Evolutionary conservation across 2,888 invertebrate species (phyloP).

Genomic region (Apamea crenata): DNA sequence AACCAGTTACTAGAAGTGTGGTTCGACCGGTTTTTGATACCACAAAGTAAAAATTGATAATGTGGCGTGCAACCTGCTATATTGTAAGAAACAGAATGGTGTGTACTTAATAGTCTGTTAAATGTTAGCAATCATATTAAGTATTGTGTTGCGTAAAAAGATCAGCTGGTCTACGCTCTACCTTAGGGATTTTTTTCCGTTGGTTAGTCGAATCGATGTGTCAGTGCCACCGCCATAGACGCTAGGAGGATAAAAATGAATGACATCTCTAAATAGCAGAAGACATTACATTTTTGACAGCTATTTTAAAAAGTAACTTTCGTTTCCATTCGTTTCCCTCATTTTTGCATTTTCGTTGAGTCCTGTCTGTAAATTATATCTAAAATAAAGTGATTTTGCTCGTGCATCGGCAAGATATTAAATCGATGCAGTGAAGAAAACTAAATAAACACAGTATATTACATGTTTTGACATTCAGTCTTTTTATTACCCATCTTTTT

Average conservation of each 20-base stretch:
- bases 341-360: conserved; percentile 54
- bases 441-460: background rate
- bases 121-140: background rate
- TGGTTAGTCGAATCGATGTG: conserved; percentile 21
- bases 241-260: background rate
- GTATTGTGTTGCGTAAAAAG: background rate
- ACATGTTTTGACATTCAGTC: conserved; percentile 11
- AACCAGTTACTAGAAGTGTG: background rate
- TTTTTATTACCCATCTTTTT: conserved; percentile 57
- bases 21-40: background rate
- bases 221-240: background rate
- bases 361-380: conserved; percentile 49
- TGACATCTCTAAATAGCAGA: background rate
- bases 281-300: conserved; percentile 51
- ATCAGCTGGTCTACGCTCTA: background rate
- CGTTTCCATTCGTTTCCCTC: conserved; percentile 57
- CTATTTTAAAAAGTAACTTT: conserved; percentile 61
- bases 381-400: conserved; percentile 29
- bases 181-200: background rate
- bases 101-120: background rate
- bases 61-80: background rate
- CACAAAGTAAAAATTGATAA: background rate
- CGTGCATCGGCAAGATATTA: conserved; percentile 7
- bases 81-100: background rate
- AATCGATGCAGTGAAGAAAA: conserved; percentile 18